Percentiles rank a stretch among this genome's conserved stretches.
phyloP scores from a whole-genome alignment of 2,888 invertebrate species.

The Watsonalla binaria region DNA sequence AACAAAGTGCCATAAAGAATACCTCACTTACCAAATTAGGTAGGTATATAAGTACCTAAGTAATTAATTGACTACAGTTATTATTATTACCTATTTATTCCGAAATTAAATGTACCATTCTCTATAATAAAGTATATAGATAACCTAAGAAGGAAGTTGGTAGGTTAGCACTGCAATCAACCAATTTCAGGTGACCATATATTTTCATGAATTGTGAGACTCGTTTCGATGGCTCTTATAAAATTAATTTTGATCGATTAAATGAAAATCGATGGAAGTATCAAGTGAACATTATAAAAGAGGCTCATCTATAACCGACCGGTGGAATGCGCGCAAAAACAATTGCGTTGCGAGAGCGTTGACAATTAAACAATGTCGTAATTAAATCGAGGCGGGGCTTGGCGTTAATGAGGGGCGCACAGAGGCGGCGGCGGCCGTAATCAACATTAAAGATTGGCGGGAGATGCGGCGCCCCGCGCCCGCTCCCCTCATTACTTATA shows the following conservation, averaged over 20 bases:
- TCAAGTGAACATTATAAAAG: slow-evolving; percentile 21
- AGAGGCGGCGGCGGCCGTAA: slow-evolving; percentile 72
- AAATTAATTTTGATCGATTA: slow-evolving; percentile 36
- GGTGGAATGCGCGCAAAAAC: slow-evolving; percentile 49
- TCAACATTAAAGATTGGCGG: slow-evolving; percentile 80
- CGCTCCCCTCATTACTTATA: slow-evolving; percentile 80
- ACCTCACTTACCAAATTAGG: too few species aligned
- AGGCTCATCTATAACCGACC: slow-evolving; percentile 32
- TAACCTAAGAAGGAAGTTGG: too few species aligned
- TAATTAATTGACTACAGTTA: too few species aligned
- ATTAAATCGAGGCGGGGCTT: slow-evolving; percentile 76
- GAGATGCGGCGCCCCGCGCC: slow-evolving; percentile 72
- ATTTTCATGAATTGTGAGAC: too few species aligned
- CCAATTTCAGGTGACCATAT: too few species aligned
- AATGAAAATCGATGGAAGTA: slow-evolving; percentile 38
- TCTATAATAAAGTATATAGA: too few species aligned
- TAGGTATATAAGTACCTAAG: too few species aligned
- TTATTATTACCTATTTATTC: too few species aligned
- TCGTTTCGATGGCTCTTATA: too few species aligned
- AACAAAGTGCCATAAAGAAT: too few species aligned
- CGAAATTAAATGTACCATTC: too few species aligned
- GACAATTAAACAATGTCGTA: slow-evolving; percentile 66
- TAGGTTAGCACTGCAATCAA: too few species aligned
- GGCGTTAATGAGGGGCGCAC: slow-evolving; percentile 74
- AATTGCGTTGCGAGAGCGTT: slow-evolving; percentile 33